Evolutionary conservation across 2,888 invertebrate genomes (phyloP), one percentile per base, ranked within the genome.

Genomic region (Auanema sp.): DNA sequence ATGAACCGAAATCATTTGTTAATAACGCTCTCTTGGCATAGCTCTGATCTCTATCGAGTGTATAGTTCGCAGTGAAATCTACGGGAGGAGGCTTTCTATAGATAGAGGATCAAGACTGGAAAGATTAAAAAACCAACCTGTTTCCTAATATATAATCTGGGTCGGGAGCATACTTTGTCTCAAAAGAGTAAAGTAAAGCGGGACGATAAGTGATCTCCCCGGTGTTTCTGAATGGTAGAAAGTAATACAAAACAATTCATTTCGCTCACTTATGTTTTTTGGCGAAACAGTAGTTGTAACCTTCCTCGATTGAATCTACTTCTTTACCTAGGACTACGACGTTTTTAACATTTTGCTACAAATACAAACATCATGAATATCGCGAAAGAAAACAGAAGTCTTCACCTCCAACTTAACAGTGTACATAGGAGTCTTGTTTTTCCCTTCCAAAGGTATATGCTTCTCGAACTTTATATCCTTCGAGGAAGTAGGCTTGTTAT

Each of bases 211-310:
- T n/a, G 21, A 49, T 47, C 44, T 58, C 47, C 6, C 58, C 58
- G 14, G 58, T 63, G 21, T 5, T 18, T 21, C 57, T 62, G 24
- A 47, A 50, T 12, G 11, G 44, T 18, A 55, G n/a, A n/a, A n/a
- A n/a, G n/a, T n/a, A n/a, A n/a, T n/a, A n/a, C n/a, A n/a, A n/a
- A n/a, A n/a, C n/a, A n/a, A n/a, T n/a, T n/a, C n/a, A n/a, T n/a
- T n/a, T n/a, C n/a, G 49, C 6, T 6, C 11, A 58, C 61, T 70
- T 71, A 44, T 76, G 64, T 10, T 74, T 70, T 1, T 67, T 44
- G 1, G 71, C 76, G 0, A 76, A 55, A 2, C 61, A 74, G 42
- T 72, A 76, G 53, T 76, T 74, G 58, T 64, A 72, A 42, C 72
- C 76, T n/a, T 69, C 71, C 3, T 64, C 56, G 1, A 68, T 25